phyloP scores from a whole-genome alignment of 2,113 vertebrate species.

The Nycticebus coucang region DNA sequence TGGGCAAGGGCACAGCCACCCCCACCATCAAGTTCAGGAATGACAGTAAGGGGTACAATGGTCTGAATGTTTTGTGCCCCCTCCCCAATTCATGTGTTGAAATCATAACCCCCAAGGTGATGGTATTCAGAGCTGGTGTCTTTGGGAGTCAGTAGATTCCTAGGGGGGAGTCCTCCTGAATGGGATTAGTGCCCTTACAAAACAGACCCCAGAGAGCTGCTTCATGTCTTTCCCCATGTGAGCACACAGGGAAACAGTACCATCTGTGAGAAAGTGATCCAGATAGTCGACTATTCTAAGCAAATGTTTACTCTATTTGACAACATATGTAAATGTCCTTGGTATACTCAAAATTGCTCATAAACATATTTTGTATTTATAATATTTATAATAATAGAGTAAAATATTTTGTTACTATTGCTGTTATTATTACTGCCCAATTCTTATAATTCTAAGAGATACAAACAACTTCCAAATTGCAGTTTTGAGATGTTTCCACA shows the following conservation, averaged over 20 bases:
- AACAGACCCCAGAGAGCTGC: background rate
- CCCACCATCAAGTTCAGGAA: background rate
- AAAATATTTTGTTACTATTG: background rate
- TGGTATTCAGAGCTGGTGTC: background rate
- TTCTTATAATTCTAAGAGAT: background rate
- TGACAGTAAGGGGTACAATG: background rate
- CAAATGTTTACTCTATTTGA: background rate
- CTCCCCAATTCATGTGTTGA: background rate
- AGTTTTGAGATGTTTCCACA: background rate
- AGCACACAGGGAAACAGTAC: background rate
- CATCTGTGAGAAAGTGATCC: background rate
- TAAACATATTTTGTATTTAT: no score
- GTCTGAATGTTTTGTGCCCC: background rate
- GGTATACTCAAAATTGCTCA: background rate
- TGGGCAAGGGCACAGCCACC: background rate
- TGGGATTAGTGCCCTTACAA: background rate
- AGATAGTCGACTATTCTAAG: background rate
- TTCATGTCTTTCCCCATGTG: background rate
- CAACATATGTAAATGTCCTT: background rate
- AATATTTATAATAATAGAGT: background rate
- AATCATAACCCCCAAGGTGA: background rate
- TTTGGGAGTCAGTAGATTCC: background rate
- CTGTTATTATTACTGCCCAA: background rate
- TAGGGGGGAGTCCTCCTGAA: background rate
- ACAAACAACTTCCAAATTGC: background rate